Base-by-base conservation (phyloP, 2,797 vertebrate genomes). In the Lagodon rhomboides region DNA sequence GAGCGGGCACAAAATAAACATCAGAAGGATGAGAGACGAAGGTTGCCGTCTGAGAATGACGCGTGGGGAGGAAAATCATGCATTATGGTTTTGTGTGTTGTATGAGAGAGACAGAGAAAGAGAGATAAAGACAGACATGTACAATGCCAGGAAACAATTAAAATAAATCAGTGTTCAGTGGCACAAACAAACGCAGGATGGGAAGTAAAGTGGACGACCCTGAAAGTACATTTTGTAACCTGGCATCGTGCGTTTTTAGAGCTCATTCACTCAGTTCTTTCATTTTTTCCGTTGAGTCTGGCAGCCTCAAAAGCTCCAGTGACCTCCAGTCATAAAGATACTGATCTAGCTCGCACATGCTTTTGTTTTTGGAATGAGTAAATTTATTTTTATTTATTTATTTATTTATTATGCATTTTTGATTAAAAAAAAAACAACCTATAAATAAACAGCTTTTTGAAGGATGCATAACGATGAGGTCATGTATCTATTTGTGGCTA, bases 141-240 rank as follows among this genome's bases (percentile, higher is more conserved):
- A 38, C 18, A 68, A 56, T 18, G n/a, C 41, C 5, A 58, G 58
- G 27, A 38, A 54, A 50, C 66, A 71, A 27, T 47, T 71, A 50
- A 79, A 46, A 59, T 49, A 15, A 46, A 44, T 73, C 22, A 61
- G 43, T 41, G 63, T 38, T 75, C 5, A 54, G 59, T 54, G 16
- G 50, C 50, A 68, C 58, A 78, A 53, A 20, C 23, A 25, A 13
- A 49, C 22, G 10, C n/a, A 62, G 23, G 41, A 25, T 38, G 30
- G 12, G 5, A 51, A 58, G 63, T 5, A 49, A 3, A 27, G 13
- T 7, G 12, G 5, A 61, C 7, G 18, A 65, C 4, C 3, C 12
- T 46, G 4, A 12, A 7, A 27, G 34, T 30, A 54, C 8, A 64
- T 72, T 41, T 38, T 59, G 2, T n/a, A 25, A 67, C 38, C 34